Evolutionary conservation across 23 tunicate genomes (phyloP).

Genomic region (Trididemnum clinides): DNA sequence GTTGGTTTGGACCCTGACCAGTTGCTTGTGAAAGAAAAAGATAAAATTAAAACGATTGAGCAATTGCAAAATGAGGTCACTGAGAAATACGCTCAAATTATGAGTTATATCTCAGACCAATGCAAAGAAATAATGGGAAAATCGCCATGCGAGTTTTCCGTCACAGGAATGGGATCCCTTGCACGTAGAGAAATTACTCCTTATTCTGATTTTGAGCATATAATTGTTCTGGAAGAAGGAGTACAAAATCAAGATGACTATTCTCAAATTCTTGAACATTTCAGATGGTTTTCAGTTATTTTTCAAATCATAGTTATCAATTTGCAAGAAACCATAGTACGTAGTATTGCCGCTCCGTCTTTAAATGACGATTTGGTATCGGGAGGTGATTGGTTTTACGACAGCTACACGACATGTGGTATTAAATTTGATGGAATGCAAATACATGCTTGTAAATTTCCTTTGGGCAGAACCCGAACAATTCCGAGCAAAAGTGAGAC

Average conservation of each 20-base stretch:
- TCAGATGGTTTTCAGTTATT: slow-evolving; percentile 30
- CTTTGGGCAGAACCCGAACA: neutral
- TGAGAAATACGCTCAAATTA: neutral
- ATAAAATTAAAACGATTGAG: neutral
- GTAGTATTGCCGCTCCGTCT: neutral
- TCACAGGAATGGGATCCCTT: slow-evolving; percentile 16
- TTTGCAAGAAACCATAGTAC: neutral
- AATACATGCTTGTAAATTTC: neutral
- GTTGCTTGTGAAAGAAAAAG: neutral
- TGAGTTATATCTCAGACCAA: neutral
- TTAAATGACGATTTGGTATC: neutral
- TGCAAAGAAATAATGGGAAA: neutral
- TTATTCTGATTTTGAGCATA: slow-evolving; percentile 62
- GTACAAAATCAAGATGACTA: neutral
- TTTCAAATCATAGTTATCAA: slow-evolving; percentile 11
- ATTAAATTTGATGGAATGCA: neutral
- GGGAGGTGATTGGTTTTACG: neutral
- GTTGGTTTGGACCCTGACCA: neutral
- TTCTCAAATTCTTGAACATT: slow-evolving; percentile 14
- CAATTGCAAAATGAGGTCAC: neutral
- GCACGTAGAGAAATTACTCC: slow-evolving; percentile 52
- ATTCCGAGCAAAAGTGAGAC: neutral
- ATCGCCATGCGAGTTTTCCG: neutral
- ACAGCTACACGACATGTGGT: neutral
- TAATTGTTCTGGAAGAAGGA: slow-evolving; percentile 33